phyloP scores from a whole-genome alignment of 2,113 vertebrate species.

The Callipepla californica region DNA sequence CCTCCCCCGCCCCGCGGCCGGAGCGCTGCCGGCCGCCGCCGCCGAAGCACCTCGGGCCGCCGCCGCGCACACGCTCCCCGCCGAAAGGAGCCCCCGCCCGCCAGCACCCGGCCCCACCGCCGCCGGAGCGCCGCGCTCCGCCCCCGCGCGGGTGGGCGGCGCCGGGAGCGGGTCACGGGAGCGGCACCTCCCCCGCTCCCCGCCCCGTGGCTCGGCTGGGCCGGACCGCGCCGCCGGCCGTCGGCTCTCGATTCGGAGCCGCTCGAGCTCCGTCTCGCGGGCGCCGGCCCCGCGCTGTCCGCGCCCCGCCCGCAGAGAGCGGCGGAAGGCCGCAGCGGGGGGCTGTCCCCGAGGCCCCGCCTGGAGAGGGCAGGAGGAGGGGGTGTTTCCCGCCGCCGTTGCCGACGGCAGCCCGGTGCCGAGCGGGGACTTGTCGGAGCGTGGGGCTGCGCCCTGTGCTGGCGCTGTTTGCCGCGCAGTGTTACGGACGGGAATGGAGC shows the following conservation, averaged over 20 bases:
- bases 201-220: no score
- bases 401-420: no score
- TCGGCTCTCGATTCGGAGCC: no score
- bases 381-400: not conserved
- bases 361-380: not conserved
- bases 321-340: not conserved
- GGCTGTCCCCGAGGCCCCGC: no score
- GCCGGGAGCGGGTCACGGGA: not conserved
- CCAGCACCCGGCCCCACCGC: not conserved
- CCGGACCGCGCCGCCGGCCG: no score
- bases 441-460: fast-evolving
- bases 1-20: not conserved
- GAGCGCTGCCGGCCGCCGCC: not conserved
- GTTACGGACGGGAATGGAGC: fast-evolving
- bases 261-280: no score
- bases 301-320: no score
- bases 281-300: not conserved
- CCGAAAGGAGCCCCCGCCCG: no score
- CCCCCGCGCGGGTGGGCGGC: not conserved
- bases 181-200: not conserved
- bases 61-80: not conserved
- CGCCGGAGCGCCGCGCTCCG: not conserved
- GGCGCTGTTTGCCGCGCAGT: fast-evolving
- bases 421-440: fast-evolving
- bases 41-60: not conserved